These are phyloP conservation scores for Cydia fagiglandana DNA, from an alignment of 1,140 invertebrate species.

Conservation along the genomic window DNA sequence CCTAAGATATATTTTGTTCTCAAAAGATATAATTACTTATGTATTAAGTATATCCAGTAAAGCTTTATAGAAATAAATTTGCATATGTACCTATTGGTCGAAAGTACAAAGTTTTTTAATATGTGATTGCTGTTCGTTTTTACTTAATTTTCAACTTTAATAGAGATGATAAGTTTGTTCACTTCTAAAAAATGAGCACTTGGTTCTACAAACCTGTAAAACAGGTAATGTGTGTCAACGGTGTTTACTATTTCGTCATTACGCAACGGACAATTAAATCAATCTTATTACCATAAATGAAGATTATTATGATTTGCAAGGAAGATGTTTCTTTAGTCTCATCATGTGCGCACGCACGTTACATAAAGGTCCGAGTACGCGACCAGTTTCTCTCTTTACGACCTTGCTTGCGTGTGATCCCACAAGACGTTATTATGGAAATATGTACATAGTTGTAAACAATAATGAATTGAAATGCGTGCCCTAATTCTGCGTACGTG, in stretches of 20 bases:
- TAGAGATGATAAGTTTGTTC: neutral
- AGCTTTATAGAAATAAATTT: no score
- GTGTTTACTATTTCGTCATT: neutral
- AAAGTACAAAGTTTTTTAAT: no score
- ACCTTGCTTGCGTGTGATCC: conserved; percentile 25
- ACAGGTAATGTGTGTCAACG: neutral
- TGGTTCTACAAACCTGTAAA: neutral
- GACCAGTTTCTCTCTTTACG: conserved; percentile 18
- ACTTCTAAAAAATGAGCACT: neutral
- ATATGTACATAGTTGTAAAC: conserved; percentile 14
- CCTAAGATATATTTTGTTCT: neutral
- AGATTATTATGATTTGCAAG: neutral
- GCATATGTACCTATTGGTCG: no score
- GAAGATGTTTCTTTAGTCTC: neutral
- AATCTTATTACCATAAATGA: neutral
- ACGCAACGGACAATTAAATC: neutral
- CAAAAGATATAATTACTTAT: no score
- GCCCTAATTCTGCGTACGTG: neutral
- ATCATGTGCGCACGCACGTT: conserved; percentile 6
- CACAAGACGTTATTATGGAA: conserved; percentile 22
- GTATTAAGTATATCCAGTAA: no score
- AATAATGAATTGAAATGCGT: conserved; percentile 8
- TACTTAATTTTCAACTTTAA: no score
- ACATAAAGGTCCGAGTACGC: neutral
- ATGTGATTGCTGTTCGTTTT: no score